Evolutionary conservation across 2,888 invertebrate species (phyloP).

Genomic region (Formica aserva): DNA sequence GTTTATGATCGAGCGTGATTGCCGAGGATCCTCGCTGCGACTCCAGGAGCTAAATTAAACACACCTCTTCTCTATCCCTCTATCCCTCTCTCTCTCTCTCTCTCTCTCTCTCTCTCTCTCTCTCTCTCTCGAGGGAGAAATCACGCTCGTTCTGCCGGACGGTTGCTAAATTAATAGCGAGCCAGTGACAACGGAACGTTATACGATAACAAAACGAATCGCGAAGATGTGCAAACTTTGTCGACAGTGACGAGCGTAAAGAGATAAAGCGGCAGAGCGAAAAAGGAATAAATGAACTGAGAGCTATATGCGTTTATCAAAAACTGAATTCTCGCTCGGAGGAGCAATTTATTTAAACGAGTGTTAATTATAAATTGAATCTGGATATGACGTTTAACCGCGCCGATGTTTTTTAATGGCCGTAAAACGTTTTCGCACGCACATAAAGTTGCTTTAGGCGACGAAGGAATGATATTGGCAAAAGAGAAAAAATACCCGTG

Average conservation of each 20-base stretch:
- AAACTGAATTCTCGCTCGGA: neutral
- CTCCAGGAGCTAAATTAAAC: constrained; percentile 62
- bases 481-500: constrained; percentile 28
- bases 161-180: constrained; percentile 37
- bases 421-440: constrained; percentile 23
- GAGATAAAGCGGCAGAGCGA: neutral
- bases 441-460: constrained; percentile 11
- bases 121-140: neutral
- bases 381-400: neutral
- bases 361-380: constrained; percentile 34
- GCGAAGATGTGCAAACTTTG: neutral
- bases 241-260: constrained; percentile 6
- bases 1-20: constrained; percentile 75
- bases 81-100: neutral
- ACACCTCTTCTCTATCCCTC: constrained; percentile 36
- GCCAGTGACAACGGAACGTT: constrained; percentile 26
- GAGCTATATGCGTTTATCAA: neutral
- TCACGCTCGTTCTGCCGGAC: constrained; percentile 8
- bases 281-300: neutral
- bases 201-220: constrained; percentile 23
- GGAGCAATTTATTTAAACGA: constrained; percentile 5
- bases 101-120: too few relatives aligned
- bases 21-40: constrained; percentile 58
- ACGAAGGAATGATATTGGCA: neutral
- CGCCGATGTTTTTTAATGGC: constrained; percentile 5